A percentile compares a stretch with the other conserved stretches of the same genome.
These are phyloP conservation scores for Nebria brevicollis DNA, from an alignment of 2,888 invertebrate species.

Conservation along the genomic window DNA sequence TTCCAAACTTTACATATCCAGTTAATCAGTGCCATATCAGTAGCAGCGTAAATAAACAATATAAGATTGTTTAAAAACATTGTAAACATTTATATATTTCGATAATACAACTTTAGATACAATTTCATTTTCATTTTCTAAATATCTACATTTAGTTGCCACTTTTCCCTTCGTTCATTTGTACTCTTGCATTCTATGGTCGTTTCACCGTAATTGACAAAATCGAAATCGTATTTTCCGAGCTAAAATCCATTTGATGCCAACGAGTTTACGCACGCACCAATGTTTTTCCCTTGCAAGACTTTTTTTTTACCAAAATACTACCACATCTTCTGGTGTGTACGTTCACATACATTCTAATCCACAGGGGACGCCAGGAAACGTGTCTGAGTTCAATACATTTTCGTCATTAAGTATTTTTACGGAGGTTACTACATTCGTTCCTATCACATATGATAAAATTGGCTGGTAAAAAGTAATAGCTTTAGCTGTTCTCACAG, in stretches of 20 bases:
- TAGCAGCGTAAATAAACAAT: too few species aligned
- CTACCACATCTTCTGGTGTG: neutral
- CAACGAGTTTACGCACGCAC: neutral
- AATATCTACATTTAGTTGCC: neutral
- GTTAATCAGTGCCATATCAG: too few species aligned
- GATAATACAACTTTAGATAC: too few species aligned
- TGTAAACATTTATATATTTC: too few species aligned
- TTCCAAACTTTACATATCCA: too few species aligned
- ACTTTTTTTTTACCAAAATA: neutral
- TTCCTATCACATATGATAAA: neutral
- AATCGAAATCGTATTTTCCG: conserved; percentile 12
- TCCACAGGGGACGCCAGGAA: neutral
- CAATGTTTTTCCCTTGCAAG: neutral
- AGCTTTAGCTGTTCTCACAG: too few species aligned
- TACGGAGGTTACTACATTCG: neutral
- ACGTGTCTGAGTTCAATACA: neutral
- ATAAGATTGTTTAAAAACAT: too few species aligned
- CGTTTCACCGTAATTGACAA: conserved; percentile 16
- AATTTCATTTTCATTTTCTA: neutral
- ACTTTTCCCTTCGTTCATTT: neutral
- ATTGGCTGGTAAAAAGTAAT: too few species aligned
- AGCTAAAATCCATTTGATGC: conserved; percentile 13
- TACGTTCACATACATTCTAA: neutral
- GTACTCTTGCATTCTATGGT: neutral
- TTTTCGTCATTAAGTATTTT: neutral